Base-by-base conservation (phyloP, 2,888 invertebrate genomes). In the Silvanus unidentatus region DNA sequence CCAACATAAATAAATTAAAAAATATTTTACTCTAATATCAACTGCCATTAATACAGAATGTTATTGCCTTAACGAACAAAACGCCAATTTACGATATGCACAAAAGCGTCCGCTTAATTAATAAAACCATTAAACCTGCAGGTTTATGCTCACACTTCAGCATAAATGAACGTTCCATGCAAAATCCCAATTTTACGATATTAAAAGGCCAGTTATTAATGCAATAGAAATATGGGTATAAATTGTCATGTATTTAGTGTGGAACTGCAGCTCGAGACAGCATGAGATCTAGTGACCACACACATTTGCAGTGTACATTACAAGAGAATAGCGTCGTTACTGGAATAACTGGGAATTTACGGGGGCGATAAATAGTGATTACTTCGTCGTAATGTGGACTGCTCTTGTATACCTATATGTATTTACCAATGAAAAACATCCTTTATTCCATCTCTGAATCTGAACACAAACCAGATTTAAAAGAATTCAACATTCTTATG, bases 51-150 rank as follows among this genome's bases (percentile, higher is more conserved):
- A 48, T 58, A 50, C 47, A 39, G 42, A 27, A 52, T 43, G 40
- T 58, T 58, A 58, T 56, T 50, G 50, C 55, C 48, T 32, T 38
- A 43, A 43, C 48, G 50, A 48, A 57, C 52, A 47, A 45, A 51
- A 45, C 40, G 37, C 41, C 16, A 43, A 47, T 6, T 40, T 44
- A 40, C 35, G 32, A 32, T 32, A 32, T 32, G 32, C 32, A 32
- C 32, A 32, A 32, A 52, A 51, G 60, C 60, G 60, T 63, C 57
- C 55, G 53, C 50, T 57, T 59, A 60, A 62, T 63, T 63, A 60
- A 64, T 64, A 63, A 62, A 64, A 62, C 62, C 62, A 63, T 61
- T 64, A 64, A 64, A 64, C 59, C 54, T 38, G 47, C 54, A 51
- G 60, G 47, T 63, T 64, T 64, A 64, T 62, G 62, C 58, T 62